Evolutionary conservation across 2,888 invertebrate species (phyloP).

Genomic region (Andrena bicolor): DNA sequence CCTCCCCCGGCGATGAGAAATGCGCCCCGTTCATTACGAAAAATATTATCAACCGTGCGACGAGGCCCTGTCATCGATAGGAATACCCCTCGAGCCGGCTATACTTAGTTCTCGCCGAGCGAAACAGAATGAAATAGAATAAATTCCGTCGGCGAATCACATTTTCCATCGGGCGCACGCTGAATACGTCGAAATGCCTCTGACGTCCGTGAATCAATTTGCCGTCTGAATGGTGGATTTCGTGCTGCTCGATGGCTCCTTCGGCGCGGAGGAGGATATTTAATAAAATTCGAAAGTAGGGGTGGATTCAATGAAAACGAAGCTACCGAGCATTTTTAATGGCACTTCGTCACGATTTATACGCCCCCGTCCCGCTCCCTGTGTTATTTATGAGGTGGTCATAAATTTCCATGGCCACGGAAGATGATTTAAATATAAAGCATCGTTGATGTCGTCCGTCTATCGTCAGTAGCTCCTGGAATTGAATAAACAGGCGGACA

Average conservation of each 20-base stretch:
- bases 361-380: constrained; percentile 4
- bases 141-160: constrained; percentile 20
- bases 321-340: constrained; percentile 39
- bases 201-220: constrained; percentile 37
- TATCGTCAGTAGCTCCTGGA: constrained; percentile 14
- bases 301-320: constrained; percentile 21
- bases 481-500: constrained; percentile 34
- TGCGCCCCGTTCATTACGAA: not conserved
- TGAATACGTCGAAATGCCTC: constrained; percentile 30
- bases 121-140: constrained; percentile 22
- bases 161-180: constrained; percentile 21
- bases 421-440: constrained; percentile 48
- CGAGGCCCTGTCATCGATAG: constrained; percentile 13
- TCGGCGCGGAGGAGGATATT: constrained; percentile 12
- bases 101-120: not conserved
- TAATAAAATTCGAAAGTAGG: constrained; percentile 37
- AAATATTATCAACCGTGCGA: constrained; percentile 1
- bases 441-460: constrained; percentile 33
- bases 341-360: constrained; percentile 28
- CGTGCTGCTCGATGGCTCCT: constrained; percentile 18
- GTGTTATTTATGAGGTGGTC: constrained; percentile 39
- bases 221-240: constrained; percentile 20
- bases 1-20: constrained; percentile 14
- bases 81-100: constrained; percentile 5
- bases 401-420: constrained; percentile 40